Conservation (phyloP, 2,888 invertebrate genomes). For the Teinopalpus imperialis region DNA sequence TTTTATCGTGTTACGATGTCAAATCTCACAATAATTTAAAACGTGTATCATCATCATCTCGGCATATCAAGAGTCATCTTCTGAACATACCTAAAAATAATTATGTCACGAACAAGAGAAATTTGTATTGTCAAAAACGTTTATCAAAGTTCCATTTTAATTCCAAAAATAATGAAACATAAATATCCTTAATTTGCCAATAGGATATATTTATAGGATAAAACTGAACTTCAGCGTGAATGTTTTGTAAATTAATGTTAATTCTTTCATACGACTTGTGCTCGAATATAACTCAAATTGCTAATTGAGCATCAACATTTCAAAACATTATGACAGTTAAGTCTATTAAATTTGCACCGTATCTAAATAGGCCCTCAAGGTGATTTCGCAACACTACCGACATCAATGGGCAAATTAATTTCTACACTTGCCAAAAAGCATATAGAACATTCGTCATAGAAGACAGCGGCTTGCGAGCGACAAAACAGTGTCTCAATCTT, state of each 20-base stretch:
- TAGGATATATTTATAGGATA: no score
- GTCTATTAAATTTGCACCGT: conserved; percentile 13
- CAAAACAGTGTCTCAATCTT: conserved; percentile 63
- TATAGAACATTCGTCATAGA: conserved; percentile 19
- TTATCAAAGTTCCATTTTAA: no score
- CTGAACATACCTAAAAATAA: no score
- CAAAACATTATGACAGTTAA: conserved; percentile 14
- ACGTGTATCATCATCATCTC: no score
- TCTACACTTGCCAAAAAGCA: conserved; percentile 26
- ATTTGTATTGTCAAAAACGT: no score
- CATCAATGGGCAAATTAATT: conserved; percentile 24
- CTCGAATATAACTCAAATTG: not conserved
- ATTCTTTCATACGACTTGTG: not conserved
- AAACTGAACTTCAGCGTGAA: no score
- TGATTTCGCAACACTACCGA: conserved; percentile 11
- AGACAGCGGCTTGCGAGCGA: conserved; percentile 26
- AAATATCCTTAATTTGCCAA: no score
- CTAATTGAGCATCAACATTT: conserved; percentile 5
- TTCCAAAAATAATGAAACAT: no score
- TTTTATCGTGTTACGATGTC: not conserved
- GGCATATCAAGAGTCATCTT: no score
- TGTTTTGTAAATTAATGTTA: no score
- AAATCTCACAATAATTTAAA: no score
- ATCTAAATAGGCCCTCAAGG: conserved; percentile 13
- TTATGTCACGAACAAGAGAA: no score